Evolutionary conservation across 2,113 vertebrate genomes (phyloP).

Genomic region (Neotoma lepida): DNA sequence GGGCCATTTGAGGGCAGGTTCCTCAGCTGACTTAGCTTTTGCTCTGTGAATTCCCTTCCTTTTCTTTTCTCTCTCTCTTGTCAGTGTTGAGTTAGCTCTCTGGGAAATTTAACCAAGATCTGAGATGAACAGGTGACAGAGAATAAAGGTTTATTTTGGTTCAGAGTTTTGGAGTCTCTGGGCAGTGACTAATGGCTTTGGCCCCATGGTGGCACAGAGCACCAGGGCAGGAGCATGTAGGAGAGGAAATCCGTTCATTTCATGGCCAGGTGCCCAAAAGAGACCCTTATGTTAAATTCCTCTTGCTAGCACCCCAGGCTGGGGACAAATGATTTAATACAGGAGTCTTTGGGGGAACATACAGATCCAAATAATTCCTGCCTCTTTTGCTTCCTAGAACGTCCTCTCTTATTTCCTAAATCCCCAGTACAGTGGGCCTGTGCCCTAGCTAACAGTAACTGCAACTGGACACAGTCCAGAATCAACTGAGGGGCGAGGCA

Average conservation of each 20-base stretch:
- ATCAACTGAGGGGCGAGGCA: background rate
- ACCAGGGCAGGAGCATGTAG: background rate
- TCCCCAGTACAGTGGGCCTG: no score
- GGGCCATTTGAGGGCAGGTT: background rate
- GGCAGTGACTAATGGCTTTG: background rate
- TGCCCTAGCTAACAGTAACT: background rate
- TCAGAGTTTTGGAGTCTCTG: background rate
- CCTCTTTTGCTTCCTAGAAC: background rate
- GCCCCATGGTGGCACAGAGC: background rate
- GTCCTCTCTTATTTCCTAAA: background rate
- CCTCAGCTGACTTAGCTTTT: background rate
- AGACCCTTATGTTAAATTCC: background rate
- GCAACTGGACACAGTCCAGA: background rate
- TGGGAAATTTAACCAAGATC: no score
- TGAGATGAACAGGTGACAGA: background rate
- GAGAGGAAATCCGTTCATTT: background rate
- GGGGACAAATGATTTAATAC: background rate
- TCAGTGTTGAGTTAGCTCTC: background rate
- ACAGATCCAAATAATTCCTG: background rate
- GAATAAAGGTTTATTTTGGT: background rate
- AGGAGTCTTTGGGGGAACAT: background rate
- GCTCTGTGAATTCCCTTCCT: background rate
- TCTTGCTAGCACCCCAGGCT: accelerated
- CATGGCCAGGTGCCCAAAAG: background rate
- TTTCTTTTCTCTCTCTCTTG: background rate